Base-by-base conservation (phyloP, 2,888 invertebrate species). In the Catocala sponsa region DNA sequence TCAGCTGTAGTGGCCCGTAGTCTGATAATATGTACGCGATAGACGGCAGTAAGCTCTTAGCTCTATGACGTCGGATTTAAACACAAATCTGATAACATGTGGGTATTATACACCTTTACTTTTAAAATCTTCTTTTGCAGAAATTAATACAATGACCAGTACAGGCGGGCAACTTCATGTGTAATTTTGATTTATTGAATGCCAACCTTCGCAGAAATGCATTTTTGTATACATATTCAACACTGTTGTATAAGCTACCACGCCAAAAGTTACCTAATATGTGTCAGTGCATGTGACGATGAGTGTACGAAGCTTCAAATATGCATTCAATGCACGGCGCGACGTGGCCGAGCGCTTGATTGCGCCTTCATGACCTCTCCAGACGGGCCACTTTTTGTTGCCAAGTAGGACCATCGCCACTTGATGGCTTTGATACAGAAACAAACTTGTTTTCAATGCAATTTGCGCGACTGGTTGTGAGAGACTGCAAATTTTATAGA, bases 311-410 rank as follows among this genome's bases (percentile, higher is more conserved):
- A 61, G 56, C 52, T 52, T 65, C 57, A 62, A 61, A 70, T 71
- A 71, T 72, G 73, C 76, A 82, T 78, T 76, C 72, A 76, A 76
- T 71, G 67, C 79, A 77, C 68, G 76, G 44, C 62, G 66, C 49
- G 57, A 48, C 62, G 50, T 60, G 52, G 58, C 54, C 63, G 61
- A 63, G 9, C 46, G 59, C 55, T 63, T 65, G 60, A 70, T 71
- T 76, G 56, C 72, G 49, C 56, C 63, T 64, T 76, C 56, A 42
- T 25, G 11, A 55, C 46, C 15, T 50, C 13, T 54, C 9, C 48
- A 59, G 32, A 59, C 41, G 1, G 15, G 13, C 44, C 57, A 57
- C 54, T 54, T 46, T 58, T 51, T 33, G 59, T 54, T 41, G 55
- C 49, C 35, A 59, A 60, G 41, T 15, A 46, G 15, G 9, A 46